Percentiles rank a stretch among this genome's conserved stretches.
Evolutionary conservation across 2,113 vertebrate genomes (phyloP).

Genomic region (Meleagris gallopavo): DNA sequence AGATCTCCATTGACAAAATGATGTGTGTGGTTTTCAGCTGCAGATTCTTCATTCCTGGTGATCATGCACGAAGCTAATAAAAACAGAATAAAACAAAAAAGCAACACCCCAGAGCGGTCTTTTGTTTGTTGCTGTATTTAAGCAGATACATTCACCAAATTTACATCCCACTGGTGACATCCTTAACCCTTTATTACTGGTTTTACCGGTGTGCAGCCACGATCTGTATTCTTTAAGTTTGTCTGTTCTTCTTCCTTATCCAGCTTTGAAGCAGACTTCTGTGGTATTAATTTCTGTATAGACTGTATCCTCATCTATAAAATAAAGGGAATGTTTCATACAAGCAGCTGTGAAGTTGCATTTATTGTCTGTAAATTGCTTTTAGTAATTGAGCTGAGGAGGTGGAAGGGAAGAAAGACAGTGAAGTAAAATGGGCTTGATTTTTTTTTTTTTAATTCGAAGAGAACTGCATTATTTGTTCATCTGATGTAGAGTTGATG

Average conservation of each 20-base stretch:
- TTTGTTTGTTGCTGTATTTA: constrained; percentile 43
- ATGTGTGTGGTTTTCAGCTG: not conserved
- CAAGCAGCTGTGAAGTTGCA: constrained; percentile 70
- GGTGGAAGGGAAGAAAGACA: constrained; percentile 58
- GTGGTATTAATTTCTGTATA: constrained; percentile 64
- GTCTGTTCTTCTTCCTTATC: constrained; percentile 48
- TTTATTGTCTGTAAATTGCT: constrained; percentile 74
- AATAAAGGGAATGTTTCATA: constrained; percentile 68
- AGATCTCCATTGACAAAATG: not conserved
- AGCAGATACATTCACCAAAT: constrained; percentile 25
- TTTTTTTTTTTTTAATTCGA: not conserved
- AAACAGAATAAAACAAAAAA: constrained; percentile 4
- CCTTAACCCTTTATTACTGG: constrained; percentile 48
- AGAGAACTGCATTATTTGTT: constrained; percentile 48
- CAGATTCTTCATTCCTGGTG: not conserved
- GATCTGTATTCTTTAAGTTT: constrained; percentile 51
- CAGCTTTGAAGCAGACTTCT: constrained; percentile 50
- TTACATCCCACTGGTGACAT: constrained; percentile 19
- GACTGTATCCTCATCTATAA: constrained; percentile 70
- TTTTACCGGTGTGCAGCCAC: constrained; percentile 25
- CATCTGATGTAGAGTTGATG: constrained; percentile 10
- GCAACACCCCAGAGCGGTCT: constrained; percentile 1
- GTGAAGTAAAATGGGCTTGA: constrained; percentile 41
- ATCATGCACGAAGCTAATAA: not conserved
- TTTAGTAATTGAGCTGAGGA: constrained; percentile 71